Evolutionary conservation across 2,113 vertebrate species (phyloP).

Genomic region (Chloropsis cyanopogon): DNA sequence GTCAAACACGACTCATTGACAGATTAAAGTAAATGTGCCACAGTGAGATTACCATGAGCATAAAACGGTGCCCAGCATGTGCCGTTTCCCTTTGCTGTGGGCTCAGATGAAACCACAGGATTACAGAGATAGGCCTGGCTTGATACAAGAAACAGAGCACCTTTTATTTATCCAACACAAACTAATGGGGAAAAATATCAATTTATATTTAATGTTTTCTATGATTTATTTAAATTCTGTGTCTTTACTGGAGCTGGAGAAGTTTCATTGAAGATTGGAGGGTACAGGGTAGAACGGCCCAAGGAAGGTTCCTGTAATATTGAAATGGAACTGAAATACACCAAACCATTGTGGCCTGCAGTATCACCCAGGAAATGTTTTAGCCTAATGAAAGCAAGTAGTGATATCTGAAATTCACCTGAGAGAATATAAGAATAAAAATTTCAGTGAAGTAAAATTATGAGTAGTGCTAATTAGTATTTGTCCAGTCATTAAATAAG

Average conservation of each 20-base stretch:
- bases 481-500: neutral
- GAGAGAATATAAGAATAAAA: neutral
- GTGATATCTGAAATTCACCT: neutral
- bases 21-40: constrained; percentile 44
- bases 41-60: neutral
- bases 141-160: neutral
- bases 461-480: neutral
- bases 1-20: constrained; percentile 13
- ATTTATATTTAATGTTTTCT: neutral
- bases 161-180: neutral
- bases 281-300: neutral
- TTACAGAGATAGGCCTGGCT: neutral
- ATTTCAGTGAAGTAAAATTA: neutral
- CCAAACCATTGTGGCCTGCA: neutral
- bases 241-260: neutral
- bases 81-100: neutral
- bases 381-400: neutral
- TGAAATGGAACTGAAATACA: neutral
- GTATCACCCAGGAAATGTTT: neutral
- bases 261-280: neutral
- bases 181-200: neutral
- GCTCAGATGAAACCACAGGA: neutral
- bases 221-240: neutral
- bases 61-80: neutral
- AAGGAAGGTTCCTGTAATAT: neutral